Percentiles rank a stretch among this genome's conserved stretches.
These are phyloP conservation scores for Scaptomyza hsui DNA, from an alignment of 1,140 invertebrate species.

Conservation along the genomic window DNA sequence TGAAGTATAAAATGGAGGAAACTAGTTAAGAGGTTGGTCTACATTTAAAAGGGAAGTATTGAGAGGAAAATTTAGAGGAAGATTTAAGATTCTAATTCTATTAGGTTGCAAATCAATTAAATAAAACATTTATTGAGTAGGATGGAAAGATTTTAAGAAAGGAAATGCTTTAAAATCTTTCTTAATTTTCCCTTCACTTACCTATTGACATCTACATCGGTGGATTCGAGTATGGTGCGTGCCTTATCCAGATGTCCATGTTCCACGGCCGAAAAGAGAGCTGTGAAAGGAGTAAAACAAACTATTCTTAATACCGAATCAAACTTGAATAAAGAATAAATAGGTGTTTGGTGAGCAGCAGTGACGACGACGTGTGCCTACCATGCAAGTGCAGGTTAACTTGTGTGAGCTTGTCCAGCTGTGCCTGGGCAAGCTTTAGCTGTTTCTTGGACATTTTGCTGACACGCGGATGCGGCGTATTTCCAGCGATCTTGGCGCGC, in stretches of 20 bases:
- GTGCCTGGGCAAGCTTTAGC: constrained; percentile 86
- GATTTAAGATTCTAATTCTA: too few relatives aligned
- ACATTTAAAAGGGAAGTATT: too few relatives aligned
- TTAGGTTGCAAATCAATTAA: too few relatives aligned
- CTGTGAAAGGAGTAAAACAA: constrained; percentile 85
- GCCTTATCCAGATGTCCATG: constrained; percentile 96
- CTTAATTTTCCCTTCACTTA: constrained; percentile 84
- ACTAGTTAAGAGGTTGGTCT: too few relatives aligned
- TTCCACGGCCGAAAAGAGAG: constrained; percentile 95
- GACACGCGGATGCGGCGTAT: constrained; percentile 84
- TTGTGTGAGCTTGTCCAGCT: constrained; percentile 90
- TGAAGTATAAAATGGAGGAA: too few relatives aligned
- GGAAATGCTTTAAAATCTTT: too few relatives aligned
- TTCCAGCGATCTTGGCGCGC: constrained; percentile 68
- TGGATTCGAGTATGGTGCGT: constrained; percentile 94
- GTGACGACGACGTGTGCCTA: constrained; percentile 84
- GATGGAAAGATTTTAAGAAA: too few relatives aligned
- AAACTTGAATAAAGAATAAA: not conserved
- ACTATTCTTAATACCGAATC: not conserved
- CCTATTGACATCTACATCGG: constrained; percentile 96
- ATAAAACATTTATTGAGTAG: too few relatives aligned
- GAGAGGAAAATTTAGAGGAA: too few relatives aligned
- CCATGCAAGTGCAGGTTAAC: constrained; percentile 95
- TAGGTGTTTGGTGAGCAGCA: constrained; percentile 8
- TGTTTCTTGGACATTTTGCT: constrained; percentile 86